Base-by-base conservation (phyloP, 2,888 invertebrate species). In the Cryptus viduatorius region DNA sequence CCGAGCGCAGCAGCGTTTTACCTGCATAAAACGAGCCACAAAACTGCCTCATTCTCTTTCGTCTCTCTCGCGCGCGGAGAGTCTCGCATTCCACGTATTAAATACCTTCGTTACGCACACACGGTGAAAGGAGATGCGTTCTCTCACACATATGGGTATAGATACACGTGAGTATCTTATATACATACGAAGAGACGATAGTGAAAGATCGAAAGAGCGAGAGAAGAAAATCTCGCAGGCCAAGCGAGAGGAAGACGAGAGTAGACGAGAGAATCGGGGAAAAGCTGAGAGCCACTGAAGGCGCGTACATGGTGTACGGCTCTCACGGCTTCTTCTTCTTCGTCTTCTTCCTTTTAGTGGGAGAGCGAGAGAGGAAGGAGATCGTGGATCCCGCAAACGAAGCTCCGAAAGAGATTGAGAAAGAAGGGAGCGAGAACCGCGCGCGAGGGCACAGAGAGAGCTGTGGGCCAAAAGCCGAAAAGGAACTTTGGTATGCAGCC, bases 401-500 rank as follows among this genome's bases (percentile, higher is more conserved):
- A 19, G 61, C 56, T 56, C 16, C 12, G 29, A 48, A 42, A 67
- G 72, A 72, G 46, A 31, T 44, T 37, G 16, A 53, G 61, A 76
- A 42, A 37, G 71, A 65, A 29, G 68, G 50, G 72, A 82, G 72
- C 78, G 82, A 67, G 84, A 76, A 64, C 64, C 48, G 50, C 71
- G 69, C 67, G 72, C 80, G 86, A 82, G 75, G 48, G 76, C 67
- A 80, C 65, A n/a, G 31, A 65, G 84, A 73, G 77, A 61, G 78
- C 79, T 59, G 78, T 85, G 73, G 81, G 85, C 85, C 85, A 87
- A 88, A 87, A 88, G 85, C 85, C 85, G 85, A 86, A 87, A 88
- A 85, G 88, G 88, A 87, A 88, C 86, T 91, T 93, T 92, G 92
- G 92, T 93, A 93, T 93, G 93, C 92, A 91, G 89, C 90, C 87